Evolutionary conservation across 2,797 vertebrate species (phyloP).

Genomic region (Enoplosus armatus): DNA sequence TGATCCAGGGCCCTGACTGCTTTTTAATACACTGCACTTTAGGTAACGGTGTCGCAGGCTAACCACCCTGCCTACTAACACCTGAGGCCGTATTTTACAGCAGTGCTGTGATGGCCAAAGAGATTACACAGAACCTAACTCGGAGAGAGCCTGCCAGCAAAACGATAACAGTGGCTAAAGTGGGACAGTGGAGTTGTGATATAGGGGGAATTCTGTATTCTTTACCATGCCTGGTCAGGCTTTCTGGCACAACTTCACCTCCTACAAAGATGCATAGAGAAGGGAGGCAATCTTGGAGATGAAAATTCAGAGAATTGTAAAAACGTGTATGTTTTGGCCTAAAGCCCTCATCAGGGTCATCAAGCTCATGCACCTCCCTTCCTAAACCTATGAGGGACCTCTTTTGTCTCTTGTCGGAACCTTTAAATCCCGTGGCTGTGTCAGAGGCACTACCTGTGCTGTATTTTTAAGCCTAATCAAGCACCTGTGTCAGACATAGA

Average conservation of each 20-base stretch:
- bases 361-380: conserved; percentile 1
- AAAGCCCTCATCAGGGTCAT: conserved; percentile 29
- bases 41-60: conserved; percentile 85
- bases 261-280: background rate
- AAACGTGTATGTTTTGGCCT: conserved; percentile 18
- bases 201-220: conserved; percentile 19
- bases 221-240: conserved; percentile 15
- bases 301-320: conserved; percentile 9
- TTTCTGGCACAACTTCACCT: conserved; percentile 12
- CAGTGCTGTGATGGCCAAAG: conserved; percentile 67
- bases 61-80: conserved; percentile 85
- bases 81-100: conserved; percentile 85
- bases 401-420: conserved; percentile 41
- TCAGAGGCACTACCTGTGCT: conserved; percentile 54
- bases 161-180: conserved; percentile 66
- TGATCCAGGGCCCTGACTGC: conserved; percentile 91
- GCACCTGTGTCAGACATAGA: conserved; percentile 74
- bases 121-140: conserved; percentile 75
- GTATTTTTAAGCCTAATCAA: conserved; percentile 74
- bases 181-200: conserved; percentile 46
- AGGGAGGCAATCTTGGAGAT: background rate
- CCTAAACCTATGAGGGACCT: conserved; percentile 25
- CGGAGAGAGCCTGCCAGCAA: conserved; percentile 65
- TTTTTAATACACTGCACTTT: conserved; percentile 97
- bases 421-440: conserved; percentile 45